Evolutionary conservation across 2,888 invertebrate genomes (phyloP).

Genomic region (Tricholauxania praeusta): DNA sequence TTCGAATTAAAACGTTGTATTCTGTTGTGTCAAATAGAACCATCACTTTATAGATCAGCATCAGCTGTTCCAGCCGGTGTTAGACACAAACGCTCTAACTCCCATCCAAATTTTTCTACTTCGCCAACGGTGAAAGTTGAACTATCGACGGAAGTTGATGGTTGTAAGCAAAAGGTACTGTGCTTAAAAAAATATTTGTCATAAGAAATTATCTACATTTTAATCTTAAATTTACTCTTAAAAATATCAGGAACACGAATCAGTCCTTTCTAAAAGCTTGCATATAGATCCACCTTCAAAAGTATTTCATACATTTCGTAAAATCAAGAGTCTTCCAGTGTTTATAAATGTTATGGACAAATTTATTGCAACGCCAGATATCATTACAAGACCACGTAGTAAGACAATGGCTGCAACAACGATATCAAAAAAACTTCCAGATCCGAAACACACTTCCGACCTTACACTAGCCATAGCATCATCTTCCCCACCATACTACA

Average conservation of each 20-base stretch:
- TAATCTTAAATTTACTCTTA: not conserved
- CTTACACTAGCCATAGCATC: slow-evolving; percentile 28
- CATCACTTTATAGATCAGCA: slow-evolving; percentile 66
- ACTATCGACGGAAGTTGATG: not conserved
- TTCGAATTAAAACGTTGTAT: slow-evolving; percentile 75
- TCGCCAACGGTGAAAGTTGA: slow-evolving; percentile 42
- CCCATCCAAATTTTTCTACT: slow-evolving; percentile 72
- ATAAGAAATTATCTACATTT: not conserved
- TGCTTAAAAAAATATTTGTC: not conserved
- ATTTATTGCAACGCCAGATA: slow-evolving; percentile 39
- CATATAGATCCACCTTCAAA: not conserved
- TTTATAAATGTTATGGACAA: slow-evolving; percentile 33
- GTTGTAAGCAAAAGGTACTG: not conserved
- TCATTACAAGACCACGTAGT: slow-evolving; percentile 46
- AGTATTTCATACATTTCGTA: slow-evolving; percentile 47
- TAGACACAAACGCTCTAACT: slow-evolving; percentile 69
- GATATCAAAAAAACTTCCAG: slow-evolving; percentile 14
- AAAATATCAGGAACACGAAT: not conserved
- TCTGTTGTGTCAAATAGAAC: slow-evolving; percentile 74
- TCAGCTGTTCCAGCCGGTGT: slow-evolving; percentile 2
- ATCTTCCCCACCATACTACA: slow-evolving; percentile 31
- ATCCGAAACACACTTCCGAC: slow-evolving; percentile 10
- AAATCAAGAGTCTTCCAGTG: slow-evolving; percentile 52
- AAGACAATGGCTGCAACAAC: slow-evolving; percentile 54
- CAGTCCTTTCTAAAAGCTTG: not conserved